Evolutionary conservation across 2,113 vertebrate species (phyloP), one percentile per base, ranked within the genome.

Genomic region (Scortum barcoo): DNA sequence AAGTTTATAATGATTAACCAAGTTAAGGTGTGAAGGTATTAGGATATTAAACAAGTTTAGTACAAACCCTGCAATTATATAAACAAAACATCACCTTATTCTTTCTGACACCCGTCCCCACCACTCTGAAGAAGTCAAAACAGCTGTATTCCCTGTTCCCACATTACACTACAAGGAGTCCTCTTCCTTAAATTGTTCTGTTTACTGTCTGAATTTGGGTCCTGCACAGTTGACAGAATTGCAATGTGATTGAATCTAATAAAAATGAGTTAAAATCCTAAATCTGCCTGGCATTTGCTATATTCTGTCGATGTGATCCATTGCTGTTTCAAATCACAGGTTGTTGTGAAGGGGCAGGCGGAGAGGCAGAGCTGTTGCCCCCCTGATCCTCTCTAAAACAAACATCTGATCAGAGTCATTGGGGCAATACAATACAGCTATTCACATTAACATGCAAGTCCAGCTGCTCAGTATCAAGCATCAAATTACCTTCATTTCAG

Each of bases 401-500:
- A 11, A n/a, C 22, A 9, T 63, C 7, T 60, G n/a, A 75, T 51
- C 2, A 61, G 62, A 60, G 7, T 63, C 48, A 51, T 20, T 33
- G 38, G 54, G 44, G 28, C 58, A 69, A 30, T 70, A 36, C 63
- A 51, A 28, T 65, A 58, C 33, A 46, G 19, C 30, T 11, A 20
- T 62, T 74, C 66, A 40, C 44, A 38, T 61, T 24, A 69, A 80
- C 80, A 70, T 22, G 30, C 20, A 62, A 30, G 20, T 28, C 8
- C 50, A 71, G 63, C 51, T 70, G 62, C 30, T 54, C 36, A 76
- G 51, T 81, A 58, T 57, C 72, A 62, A 68, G 62, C 33, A 16
- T 57, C 17, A 68, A 77, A 77, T 83, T 20, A 79, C n/a, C 28
- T 73, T 66, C 7, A 82, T 70, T 80, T 68, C 8, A 77, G 1